Percentiles rank a stretch among this genome's conserved stretches.
Evolutionary conservation across 2,113 vertebrate genomes (phyloP).

Genomic region (Notarius lentiginosus): DNA sequence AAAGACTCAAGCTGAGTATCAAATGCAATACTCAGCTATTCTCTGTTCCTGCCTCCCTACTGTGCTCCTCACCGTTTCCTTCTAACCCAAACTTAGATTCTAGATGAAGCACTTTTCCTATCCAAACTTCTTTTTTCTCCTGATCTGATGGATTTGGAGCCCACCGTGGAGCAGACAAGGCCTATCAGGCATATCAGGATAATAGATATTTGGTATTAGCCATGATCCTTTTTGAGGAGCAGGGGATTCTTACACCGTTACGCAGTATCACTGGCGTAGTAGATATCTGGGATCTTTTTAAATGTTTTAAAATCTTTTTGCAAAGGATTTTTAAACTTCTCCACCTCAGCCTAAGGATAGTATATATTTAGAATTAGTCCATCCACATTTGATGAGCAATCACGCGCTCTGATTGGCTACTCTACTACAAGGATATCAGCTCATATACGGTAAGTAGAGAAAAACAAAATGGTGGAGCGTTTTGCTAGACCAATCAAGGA

Average conservation of each 20-base stretch:
- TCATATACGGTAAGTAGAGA: too few species aligned
- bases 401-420: too few species aligned
- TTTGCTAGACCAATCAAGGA: too few species aligned
- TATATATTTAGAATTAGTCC: neutral
- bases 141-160: slow-evolving; percentile 10
- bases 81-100: slow-evolving; percentile 8
- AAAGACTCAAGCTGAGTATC: slow-evolving; percentile 17
- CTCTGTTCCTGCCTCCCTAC: neutral
- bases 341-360: neutral
- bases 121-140: neutral
- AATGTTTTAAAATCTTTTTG: neutral
- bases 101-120: neutral
- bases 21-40: slow-evolving; percentile 23
- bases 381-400: too few species aligned
- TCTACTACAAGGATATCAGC: too few species aligned
- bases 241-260: neutral
- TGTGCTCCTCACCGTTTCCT: neutral
- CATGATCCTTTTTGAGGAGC: neutral
- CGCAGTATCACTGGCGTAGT: neutral
- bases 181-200: neutral
- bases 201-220: slow-evolving; percentile 9
- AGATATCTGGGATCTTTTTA: neutral
- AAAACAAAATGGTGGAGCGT: too few species aligned
- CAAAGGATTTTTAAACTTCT: neutral
- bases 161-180: slow-evolving; percentile 5